phyloP scores from a whole-genome alignment of 2,113 vertebrate genomes.

The Etia nguti region DNA sequence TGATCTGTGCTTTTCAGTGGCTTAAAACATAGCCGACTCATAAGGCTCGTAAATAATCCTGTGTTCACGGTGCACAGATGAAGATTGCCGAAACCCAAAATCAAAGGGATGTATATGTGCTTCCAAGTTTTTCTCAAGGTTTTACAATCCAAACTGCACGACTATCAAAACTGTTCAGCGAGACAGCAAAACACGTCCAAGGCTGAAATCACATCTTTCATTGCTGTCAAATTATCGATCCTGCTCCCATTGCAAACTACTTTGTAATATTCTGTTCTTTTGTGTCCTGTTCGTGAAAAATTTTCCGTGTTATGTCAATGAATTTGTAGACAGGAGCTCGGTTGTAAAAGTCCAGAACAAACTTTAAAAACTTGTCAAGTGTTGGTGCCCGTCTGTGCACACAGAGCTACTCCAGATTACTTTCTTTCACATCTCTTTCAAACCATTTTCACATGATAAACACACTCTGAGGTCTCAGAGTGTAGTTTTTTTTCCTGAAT shows the following conservation, averaged over 20 bases:
- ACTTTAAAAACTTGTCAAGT: not conserved
- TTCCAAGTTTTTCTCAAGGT: not conserved
- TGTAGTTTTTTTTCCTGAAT: not conserved
- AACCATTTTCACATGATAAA: not conserved
- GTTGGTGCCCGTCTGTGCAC: not conserved
- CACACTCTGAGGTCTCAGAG: not conserved
- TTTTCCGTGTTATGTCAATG: not conserved
- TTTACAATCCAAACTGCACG: not conserved
- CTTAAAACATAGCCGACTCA: not conserved
- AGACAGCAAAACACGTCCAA: not conserved
- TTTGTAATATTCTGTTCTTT: not conserved
- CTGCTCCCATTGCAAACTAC: not conserved
- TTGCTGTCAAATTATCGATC: not conserved
- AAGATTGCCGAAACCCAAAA: not conserved
- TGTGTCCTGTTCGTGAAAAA: not conserved
- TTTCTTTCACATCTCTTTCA: not conserved
- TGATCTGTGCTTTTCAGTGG: not conserved
- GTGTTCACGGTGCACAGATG: not conserved
- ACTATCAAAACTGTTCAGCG: not conserved
- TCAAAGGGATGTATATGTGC: not conserved
- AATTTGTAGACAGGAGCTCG: too few species aligned
- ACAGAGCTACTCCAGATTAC: not conserved
- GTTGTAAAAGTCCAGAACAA: not conserved
- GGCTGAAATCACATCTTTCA: not conserved
- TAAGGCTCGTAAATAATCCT: not conserved